These are phyloP conservation scores for Rhynchotus rufescens DNA, from an alignment of 2,797 vertebrate species.

Conservation along the genomic window DNA sequence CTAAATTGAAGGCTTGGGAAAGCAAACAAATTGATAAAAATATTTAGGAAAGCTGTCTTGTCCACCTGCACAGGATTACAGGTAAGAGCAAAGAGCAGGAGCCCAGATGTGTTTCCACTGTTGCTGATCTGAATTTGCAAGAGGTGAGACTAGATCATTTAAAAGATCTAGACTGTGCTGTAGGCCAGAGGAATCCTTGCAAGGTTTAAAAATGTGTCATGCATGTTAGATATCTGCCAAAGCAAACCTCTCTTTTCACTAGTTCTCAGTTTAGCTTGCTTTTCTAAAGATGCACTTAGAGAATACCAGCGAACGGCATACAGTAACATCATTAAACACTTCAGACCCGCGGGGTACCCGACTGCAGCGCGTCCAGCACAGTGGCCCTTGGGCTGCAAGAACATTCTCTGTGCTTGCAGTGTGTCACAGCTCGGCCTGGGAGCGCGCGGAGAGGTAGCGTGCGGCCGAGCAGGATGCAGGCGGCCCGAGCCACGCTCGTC, in stretches of 20 bases:
- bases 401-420: constrained; percentile 62
- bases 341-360: constrained; percentile 47
- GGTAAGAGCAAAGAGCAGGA: neutral
- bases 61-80: neutral
- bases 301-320: constrained; percentile 34
- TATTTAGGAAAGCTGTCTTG: neutral
- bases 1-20: neutral
- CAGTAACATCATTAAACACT: constrained; percentile 57
- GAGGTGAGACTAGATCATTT: neutral
- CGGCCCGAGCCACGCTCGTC: constrained; percentile 47
- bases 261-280: neutral
- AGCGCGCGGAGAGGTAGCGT: constrained; percentile 56
- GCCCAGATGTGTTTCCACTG: neutral
- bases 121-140: neutral
- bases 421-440: constrained; percentile 37
- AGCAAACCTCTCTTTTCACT: neutral
- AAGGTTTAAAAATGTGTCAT: neutral
- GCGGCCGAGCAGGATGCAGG: constrained; percentile 22
- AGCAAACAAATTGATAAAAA: neutral
- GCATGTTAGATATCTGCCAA: neutral
- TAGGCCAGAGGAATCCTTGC: neutral
- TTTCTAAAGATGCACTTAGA: constrained; percentile 21
- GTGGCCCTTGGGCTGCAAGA: constrained; percentile 49
- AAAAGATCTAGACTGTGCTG: neutral
- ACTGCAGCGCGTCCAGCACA: constrained; percentile 39